Evolutionary conservation across 2,797 vertebrate genomes (phyloP).

Genomic region (Borostomias antarcticus): DNA sequence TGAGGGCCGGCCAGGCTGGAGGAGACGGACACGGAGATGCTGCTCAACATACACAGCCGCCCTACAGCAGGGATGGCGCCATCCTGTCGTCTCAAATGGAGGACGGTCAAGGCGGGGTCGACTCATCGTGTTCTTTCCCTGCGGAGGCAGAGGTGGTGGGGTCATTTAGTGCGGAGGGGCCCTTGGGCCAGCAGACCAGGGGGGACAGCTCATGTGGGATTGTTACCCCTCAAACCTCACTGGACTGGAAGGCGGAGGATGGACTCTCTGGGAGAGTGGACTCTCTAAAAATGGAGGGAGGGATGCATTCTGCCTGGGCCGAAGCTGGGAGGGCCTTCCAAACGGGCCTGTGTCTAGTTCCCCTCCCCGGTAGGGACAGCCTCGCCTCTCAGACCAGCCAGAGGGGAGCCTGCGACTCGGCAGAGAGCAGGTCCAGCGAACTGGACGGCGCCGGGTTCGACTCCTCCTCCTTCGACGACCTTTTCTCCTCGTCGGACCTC

Average conservation of each 20-base stretch:
- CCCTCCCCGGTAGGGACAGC: neutral
- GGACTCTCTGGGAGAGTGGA: neutral
- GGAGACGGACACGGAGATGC: neutral
- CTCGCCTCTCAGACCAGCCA: too few species aligned
- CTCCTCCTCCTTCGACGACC: conserved; percentile 31
- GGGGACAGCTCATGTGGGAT: neutral
- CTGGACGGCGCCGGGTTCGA: conserved; percentile 28
- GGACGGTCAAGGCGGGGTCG: neutral
- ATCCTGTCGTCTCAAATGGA: neutral
- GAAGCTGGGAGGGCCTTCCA: conserved; percentile 1
- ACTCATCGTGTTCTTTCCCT: conserved; percentile 13
- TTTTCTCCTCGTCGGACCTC: conserved; percentile 39
- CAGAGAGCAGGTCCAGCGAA: conserved; percentile 14
- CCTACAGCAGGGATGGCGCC: neutral
- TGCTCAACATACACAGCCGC: neutral
- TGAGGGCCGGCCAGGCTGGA: neutral
- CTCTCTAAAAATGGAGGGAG: conserved; percentile 26
- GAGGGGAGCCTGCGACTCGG: conserved; percentile 1
- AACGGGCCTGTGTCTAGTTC: neutral
- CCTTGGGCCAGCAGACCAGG: too few species aligned
- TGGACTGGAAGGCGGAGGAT: conserved; percentile 5
- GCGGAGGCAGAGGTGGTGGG: neutral
- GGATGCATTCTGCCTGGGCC: conserved; percentile 11
- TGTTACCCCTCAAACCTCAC: neutral
- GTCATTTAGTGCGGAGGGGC: too few species aligned